Base-by-base conservation (phyloP, 2,797 vertebrate species). In the Molossus molossus region DNA sequence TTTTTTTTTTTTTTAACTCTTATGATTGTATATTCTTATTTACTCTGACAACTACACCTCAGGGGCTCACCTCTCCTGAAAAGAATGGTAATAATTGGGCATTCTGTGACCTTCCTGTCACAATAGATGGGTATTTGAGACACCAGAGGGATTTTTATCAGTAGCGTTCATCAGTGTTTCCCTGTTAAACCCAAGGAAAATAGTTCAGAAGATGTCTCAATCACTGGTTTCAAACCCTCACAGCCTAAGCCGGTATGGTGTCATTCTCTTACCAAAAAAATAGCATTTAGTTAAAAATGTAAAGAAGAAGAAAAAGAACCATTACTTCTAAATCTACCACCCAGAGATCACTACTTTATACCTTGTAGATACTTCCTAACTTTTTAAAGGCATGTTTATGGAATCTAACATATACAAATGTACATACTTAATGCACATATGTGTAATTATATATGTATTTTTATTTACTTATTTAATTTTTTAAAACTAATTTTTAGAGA, bases 21-120 rank as follows among this genome's bases (percentile, higher is more conserved):
- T 91, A 25, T 75, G 85, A 88, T 92, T 88, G 55, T 96, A 20
- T 90, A 67, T 96, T 97, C 64, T 97, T 95, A 95, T 89, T 57
- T 64, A 10, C 23, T 84, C 8, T 96, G 93, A 89, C 82, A 94
- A 45, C 55, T 94, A 70, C n/a, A 93, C 62, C 87, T 96, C 79
- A 73, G 50, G 55, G 50, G 81, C 94, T 90, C 50, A 88, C 81
- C 79, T 96, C 81, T 96, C 69, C 48, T 88, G 82, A 79, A 80
- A 96, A 89, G 62, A 90, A 77, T 76, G 70, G 60, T 40, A 84
- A 87, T 92, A 93, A 92, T 48, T 94, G 94, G 75, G 60, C 37
- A 69, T 81, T 81, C 33, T 90, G 13, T 89, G 83, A 62, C 92
- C 79, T 94, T 88, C 48, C 72, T 94, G 90, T 95, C 92, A 89